These are phyloP conservation scores for Polydesmus complanatus DNA, from an alignment of 2,888 invertebrate species.

Conservation along the genomic window DNA sequence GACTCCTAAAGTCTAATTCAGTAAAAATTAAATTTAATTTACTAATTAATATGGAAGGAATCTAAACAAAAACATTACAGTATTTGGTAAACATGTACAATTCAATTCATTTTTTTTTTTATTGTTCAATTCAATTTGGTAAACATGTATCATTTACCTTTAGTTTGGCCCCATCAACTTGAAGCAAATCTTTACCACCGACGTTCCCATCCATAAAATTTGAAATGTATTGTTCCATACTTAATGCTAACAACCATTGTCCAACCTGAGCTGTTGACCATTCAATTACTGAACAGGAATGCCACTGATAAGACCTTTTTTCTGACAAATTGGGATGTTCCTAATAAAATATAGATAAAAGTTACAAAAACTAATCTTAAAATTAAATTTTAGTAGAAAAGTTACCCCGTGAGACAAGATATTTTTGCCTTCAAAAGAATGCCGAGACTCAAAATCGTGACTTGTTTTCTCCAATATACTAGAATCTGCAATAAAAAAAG, in stretches of 20 bases:
- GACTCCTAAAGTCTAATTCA: slow-evolving; percentile 36
- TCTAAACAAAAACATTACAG: background rate
- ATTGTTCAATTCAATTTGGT: background rate
- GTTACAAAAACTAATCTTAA: background rate
- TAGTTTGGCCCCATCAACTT: slow-evolving; percentile 79
- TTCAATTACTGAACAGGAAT: slow-evolving; percentile 53
- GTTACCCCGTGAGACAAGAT: background rate
- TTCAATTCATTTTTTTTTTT: background rate
- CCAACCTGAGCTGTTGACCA: slow-evolving; percentile 74
- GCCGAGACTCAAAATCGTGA: background rate
- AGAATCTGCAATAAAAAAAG: background rate
- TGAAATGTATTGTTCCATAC: slow-evolving; percentile 72
- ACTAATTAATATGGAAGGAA: background rate
- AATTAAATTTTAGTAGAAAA: background rate
- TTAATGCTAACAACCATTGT: slow-evolving; percentile 70
- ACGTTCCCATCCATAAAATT: slow-evolving; percentile 79
- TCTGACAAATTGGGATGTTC: slow-evolving; percentile 9
- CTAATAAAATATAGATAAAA: background rate
- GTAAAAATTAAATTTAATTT: background rate
- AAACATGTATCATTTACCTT: slow-evolving; percentile 52
- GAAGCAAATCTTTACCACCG: slow-evolving; percentile 70
- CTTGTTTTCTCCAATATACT: background rate
- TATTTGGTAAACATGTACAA: background rate
- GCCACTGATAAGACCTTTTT: slow-evolving; percentile 44
- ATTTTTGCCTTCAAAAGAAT: background rate